Evolutionary conservation across 37 sponge, comb jelly and placozoan genomes (phyloP).

Genomic region (Bolinopsis microptera): DNA sequence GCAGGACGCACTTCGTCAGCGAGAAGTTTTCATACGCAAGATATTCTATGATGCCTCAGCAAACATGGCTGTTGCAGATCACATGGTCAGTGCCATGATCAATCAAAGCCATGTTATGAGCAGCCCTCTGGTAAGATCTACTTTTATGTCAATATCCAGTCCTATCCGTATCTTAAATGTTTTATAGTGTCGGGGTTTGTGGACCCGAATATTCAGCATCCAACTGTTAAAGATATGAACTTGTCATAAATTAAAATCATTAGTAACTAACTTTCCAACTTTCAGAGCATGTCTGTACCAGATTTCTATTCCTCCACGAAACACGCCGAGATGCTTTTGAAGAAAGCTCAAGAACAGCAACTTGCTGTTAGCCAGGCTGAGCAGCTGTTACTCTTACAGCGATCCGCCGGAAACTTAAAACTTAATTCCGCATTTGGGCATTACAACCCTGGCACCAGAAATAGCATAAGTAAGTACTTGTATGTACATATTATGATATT

Average conservation of each 20-base stretch:
- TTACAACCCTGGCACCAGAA: constrained; percentile 33
- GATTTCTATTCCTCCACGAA: constrained; percentile 34
- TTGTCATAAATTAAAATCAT: no score
- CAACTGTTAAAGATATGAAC: no score
- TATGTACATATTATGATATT: no score
- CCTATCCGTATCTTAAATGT: no score
- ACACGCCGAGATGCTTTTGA: constrained; percentile 1
- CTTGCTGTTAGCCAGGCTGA: constrained; percentile 29
- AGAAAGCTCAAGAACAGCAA: constrained; percentile 9
- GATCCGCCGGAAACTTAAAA: constrained; percentile 25
- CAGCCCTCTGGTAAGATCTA: constrained; percentile 7
- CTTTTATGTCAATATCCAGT: background rate
- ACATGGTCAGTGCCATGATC: constrained; percentile 44
- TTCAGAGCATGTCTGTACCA: constrained; percentile 32
- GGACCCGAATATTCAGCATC: no score
- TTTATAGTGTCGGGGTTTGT: no score
- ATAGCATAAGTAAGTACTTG: constrained; percentile 9
- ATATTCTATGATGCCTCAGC: constrained; percentile 1
- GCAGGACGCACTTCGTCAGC: background rate
- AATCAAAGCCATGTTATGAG: background rate
- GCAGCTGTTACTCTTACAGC: background rate
- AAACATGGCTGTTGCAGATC: constrained; percentile 27
- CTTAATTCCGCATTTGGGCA: constrained; percentile 44
- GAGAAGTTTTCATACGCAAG: background rate
- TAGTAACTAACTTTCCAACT: no score